A percentile compares a stretch with the other conserved stretches of the same genome.
Evolutionary conservation across 2,888 invertebrate genomes (phyloP).

Genomic region (Gasteruption jaculator): DNA sequence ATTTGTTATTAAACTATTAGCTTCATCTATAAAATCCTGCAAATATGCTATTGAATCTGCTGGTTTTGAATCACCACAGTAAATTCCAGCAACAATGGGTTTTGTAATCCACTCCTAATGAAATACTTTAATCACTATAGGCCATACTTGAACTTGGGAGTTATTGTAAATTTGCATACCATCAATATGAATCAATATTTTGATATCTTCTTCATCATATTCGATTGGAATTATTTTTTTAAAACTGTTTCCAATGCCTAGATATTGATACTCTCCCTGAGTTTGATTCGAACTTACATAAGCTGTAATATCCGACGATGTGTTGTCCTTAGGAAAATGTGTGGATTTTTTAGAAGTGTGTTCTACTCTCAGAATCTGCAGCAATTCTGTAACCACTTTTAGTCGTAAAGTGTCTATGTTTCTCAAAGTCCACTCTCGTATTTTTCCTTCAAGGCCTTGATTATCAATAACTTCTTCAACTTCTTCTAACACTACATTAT

Average conservation of each 20-base stretch:
- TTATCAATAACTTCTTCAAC: too few relatives aligned
- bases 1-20: conserved; percentile 3
- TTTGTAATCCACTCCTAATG: conserved; percentile 2
- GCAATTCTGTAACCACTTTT: not conserved
- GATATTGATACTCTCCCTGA: not conserved
- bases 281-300: not conserved
- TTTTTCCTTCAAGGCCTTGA: too few relatives aligned
- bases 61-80: conserved; percentile 16
- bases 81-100: conserved; percentile 12
- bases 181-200: conserved; percentile 11
- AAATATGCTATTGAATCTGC: conserved; percentile 3
- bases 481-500: too few relatives aligned
- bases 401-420: too few relatives aligned
- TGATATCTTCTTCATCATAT: conserved; percentile 9
- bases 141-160: conserved; percentile 12
- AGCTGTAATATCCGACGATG: not conserved
- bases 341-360: not conserved
- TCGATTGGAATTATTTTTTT: conserved; percentile 1
- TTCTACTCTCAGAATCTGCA: conserved; percentile 1
- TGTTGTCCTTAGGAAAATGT: not conserved
- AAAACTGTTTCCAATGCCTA: not conserved
- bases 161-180: conserved; percentile 12
- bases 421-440: too few relatives aligned
- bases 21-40: conserved; percentile 11
- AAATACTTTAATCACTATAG: conserved; percentile 7